A percentile compares a stretch with the other conserved stretches of the same genome.
phyloP scores from a whole-genome alignment of 2,113 vertebrate genomes.

The Mirza zaza region DNA sequence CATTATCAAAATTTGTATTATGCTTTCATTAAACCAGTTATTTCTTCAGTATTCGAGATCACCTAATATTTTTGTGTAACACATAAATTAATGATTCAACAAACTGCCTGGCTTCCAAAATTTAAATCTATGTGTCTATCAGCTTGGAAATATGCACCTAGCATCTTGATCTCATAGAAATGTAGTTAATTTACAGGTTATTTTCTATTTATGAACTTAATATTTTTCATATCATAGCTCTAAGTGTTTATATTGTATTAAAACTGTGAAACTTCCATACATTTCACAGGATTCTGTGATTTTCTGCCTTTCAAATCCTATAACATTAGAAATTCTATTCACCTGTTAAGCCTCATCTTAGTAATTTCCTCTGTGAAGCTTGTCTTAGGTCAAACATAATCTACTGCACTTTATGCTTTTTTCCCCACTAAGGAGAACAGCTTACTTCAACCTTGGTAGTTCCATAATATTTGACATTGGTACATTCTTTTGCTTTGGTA shows the following conservation, averaged over 20 bases:
- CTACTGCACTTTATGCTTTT: accelerated
- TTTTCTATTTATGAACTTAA: neutral
- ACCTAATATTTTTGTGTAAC: neutral
- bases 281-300: neutral
- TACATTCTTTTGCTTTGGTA: neutral
- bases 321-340: neutral
- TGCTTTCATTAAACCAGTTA: neutral
- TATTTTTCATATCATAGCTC: neutral
- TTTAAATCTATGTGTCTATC: neutral
- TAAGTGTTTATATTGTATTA: neutral
- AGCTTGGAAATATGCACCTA: neutral
- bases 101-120: neutral
- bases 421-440: neutral
- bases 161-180: neutral
- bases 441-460: neutral
- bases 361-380: neutral
- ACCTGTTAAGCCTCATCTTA: neutral
- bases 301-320: neutral
- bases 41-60: neutral
- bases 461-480: neutral
- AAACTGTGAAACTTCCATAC: neutral
- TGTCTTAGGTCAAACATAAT: neutral
- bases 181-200: neutral
- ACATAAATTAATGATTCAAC: neutral
- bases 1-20: neutral